A percentile compares a stretch with the other conserved stretches of the same genome.
Conservation (phyloP, 2,888 invertebrate species). For the Drosophila koepferae region DNA sequence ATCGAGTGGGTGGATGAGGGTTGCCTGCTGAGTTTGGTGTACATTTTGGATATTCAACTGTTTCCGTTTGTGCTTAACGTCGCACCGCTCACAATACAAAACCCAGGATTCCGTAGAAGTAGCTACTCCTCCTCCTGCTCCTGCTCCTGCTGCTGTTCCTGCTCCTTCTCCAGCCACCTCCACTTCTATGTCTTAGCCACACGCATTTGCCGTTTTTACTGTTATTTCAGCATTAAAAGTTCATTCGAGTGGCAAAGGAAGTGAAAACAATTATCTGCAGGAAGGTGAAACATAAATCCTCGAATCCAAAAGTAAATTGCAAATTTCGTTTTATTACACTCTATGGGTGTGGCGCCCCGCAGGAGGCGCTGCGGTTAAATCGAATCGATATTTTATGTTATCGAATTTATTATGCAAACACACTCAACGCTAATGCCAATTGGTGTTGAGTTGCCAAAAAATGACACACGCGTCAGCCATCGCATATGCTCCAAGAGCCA, state of each 20-base stretch:
- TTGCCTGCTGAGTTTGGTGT: conserved; percentile 16
- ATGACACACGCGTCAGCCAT: conserved; percentile 51
- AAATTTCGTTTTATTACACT: conserved; percentile 80
- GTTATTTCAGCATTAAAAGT: conserved; percentile 82
- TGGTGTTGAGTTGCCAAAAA: conserved; percentile 68
- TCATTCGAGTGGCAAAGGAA: conserved; percentile 75
- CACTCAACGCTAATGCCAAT: conserved; percentile 69
- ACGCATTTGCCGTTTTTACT: conserved; percentile 59
- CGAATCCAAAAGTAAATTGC: conserved; percentile 80
- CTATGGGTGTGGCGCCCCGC: conserved; percentile 38
- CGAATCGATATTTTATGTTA: conserved; percentile 82
- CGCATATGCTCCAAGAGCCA: conserved; percentile 13
- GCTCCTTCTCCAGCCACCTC: not conserved
- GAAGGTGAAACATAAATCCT: conserved; percentile 82
- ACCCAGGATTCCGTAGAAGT: conserved; percentile 1
- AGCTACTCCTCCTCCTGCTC: not conserved
- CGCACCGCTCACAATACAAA: conserved; percentile 26
- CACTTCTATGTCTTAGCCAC: conserved; percentile 16
- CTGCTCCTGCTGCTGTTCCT: not conserved
- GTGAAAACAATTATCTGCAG: conserved; percentile 83
- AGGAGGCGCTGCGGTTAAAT: conserved; percentile 75
- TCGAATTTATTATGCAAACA: conserved; percentile 81
- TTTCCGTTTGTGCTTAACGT: conserved; percentile 65
- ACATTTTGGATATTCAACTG: conserved; percentile 62
- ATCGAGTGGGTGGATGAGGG: not conserved